Evolutionary conservation across 2,888 invertebrate genomes (phyloP).

Genomic region (Polydrusus cervinus): DNA sequence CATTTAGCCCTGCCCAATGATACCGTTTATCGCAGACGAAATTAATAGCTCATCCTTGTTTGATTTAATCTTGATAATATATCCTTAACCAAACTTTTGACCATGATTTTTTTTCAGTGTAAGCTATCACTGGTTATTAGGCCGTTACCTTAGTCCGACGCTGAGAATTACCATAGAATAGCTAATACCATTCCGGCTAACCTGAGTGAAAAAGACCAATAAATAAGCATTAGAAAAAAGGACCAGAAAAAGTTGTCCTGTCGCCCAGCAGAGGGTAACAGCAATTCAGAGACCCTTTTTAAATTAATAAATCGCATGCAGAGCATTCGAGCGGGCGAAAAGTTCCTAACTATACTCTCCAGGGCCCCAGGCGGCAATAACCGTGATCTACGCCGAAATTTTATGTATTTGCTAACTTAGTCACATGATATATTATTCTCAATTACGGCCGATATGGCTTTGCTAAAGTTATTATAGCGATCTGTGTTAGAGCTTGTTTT

Average conservation of each 20-base stretch:
- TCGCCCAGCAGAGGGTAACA: conserved; percentile 42
- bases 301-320: conserved; percentile 61
- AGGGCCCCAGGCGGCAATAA: conserved; percentile 65
- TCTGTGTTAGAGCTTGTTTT: conserved; percentile 33
- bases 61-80: too few species aligned
- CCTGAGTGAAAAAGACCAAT: conserved; percentile 4
- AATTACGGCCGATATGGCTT: conserved; percentile 60
- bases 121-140: too few species aligned
- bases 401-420: conserved; percentile 65
- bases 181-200: not conserved
- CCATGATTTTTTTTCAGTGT: too few species aligned
- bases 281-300: conserved; percentile 54
- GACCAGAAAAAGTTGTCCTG: conserved; percentile 28
- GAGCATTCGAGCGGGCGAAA: conserved; percentile 48
- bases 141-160: too few species aligned
- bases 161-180: not conserved
- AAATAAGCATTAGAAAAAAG: conserved; percentile 31
- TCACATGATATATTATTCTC: conserved; percentile 61
- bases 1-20: too few species aligned
- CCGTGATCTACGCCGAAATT: conserved; percentile 67
- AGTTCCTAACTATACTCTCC: conserved; percentile 56
- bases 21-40: too few species aligned
- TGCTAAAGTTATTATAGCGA: conserved; percentile 34
- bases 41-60: too few species aligned
- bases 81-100: too few species aligned